These are phyloP conservation scores for Mesoclemmys tuberculata DNA, from an alignment of 2,113 vertebrate species.

Conservation along the genomic window DNA sequence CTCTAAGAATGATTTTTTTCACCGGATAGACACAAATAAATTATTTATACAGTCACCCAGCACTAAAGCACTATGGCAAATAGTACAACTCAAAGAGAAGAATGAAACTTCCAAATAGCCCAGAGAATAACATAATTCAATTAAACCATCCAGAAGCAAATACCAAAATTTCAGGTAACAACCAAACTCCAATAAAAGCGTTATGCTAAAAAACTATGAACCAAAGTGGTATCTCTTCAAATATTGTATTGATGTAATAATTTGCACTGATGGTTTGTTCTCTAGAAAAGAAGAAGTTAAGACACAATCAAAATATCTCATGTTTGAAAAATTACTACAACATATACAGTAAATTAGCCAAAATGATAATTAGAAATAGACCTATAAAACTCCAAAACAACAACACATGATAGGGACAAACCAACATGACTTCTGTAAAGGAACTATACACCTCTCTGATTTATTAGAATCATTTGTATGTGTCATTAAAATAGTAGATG, in stretches of 20 bases:
- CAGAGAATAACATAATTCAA: background rate
- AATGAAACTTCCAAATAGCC: background rate
- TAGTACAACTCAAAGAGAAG: background rate
- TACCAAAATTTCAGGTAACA: background rate
- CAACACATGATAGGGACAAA: background rate
- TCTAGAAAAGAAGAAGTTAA: too few relatives aligned
- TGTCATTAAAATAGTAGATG: background rate
- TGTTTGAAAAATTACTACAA: background rate
- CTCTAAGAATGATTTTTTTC: too few relatives aligned
- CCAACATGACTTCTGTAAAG: fast-evolving
- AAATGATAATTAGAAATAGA: too few relatives aligned
- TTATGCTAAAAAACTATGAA: background rate
- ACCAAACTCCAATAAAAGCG: background rate
- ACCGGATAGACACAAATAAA: background rate
- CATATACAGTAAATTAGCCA: background rate
- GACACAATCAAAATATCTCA: background rate
- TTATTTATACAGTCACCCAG: background rate
- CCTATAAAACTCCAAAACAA: too few relatives aligned
- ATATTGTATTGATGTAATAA: too few relatives aligned
- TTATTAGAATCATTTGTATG: background rate
- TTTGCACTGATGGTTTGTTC: too few relatives aligned
- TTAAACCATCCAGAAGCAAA: background rate
- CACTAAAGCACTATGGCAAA: background rate
- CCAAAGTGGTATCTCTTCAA: background rate
- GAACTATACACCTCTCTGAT: background rate